Conservation (phyloP, 1,140 invertebrate species). For the Pseudomyrmex concolor region DNA sequence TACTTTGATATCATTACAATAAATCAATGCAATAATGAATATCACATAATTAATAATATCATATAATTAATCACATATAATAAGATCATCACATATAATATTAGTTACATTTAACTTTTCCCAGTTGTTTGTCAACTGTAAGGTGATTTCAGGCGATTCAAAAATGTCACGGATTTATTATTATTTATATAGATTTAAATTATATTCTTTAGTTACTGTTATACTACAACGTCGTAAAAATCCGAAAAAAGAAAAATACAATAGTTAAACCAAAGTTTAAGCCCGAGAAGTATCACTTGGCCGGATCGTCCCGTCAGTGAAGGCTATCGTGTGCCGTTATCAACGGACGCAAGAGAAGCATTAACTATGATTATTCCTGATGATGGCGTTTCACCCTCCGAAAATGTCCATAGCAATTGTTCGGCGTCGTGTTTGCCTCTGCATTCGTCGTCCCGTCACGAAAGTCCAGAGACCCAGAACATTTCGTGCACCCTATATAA, state of each 20-base stretch:
- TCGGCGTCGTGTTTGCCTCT: slow-evolving; percentile 43
- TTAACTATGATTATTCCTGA: slow-evolving; percentile 53
- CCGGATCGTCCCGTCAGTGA: slow-evolving; percentile 15
- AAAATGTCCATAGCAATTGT: slow-evolving; percentile 53
- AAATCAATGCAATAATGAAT: slow-evolving; percentile 27
- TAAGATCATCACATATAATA: slow-evolving; percentile 6
- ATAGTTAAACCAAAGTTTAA: not conserved
- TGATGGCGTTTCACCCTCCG: slow-evolving; percentile 52
- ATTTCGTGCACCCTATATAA: slow-evolving; percentile 67
- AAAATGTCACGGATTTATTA: not conserved
- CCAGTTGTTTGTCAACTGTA: not conserved
- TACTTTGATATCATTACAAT: not conserved
- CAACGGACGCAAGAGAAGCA: slow-evolving; percentile 15
- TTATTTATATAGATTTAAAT: not conserved
- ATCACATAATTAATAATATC: slow-evolving; percentile 8
- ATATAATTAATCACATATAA: slow-evolving; percentile 2
- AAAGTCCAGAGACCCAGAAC: slow-evolving; percentile 68
- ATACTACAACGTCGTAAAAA: too few relatives aligned
- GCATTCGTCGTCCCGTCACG: slow-evolving; percentile 58
- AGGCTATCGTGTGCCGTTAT: slow-evolving; percentile 27
- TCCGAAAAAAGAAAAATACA: not conserved
- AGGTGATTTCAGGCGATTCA: too few relatives aligned
- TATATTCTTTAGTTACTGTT: too few relatives aligned
- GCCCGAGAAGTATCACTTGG: not conserved
- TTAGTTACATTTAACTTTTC: slow-evolving; percentile 7